Evolutionary conservation across 92 coral and sea anemone species (phyloP).

Genomic region (Muricea muricata): DNA sequence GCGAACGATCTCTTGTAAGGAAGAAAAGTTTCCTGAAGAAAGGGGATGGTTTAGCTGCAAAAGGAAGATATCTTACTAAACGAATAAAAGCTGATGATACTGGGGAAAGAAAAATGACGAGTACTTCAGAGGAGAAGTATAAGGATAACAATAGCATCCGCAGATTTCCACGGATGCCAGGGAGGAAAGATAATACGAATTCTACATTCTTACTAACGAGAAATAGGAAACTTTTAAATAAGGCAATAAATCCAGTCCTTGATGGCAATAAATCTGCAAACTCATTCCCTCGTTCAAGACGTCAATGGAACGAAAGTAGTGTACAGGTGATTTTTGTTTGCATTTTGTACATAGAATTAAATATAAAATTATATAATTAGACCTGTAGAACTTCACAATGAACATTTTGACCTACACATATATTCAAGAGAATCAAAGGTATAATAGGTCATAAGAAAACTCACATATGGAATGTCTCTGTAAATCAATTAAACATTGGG

Average conservation of each 20-base stretch:
- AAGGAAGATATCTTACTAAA: background rate
- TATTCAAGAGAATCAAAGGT: too few relatives aligned
- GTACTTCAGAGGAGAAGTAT: background rate
- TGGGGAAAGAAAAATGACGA: background rate
- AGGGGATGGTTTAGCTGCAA: conserved; percentile 21
- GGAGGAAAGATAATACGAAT: conserved; percentile 72
- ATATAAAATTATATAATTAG: too few relatives aligned
- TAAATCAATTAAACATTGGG: too few relatives aligned
- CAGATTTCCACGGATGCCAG: background rate
- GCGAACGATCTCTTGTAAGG: background rate
- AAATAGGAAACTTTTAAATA: background rate
- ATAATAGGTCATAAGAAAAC: too few relatives aligned
- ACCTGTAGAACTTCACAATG: too few relatives aligned
- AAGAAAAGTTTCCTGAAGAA: conserved; percentile 17
- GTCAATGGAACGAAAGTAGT: conserved; percentile 18
- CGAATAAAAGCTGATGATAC: background rate
- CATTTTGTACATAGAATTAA: too few relatives aligned
- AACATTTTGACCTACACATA: too few relatives aligned
- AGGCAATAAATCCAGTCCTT: background rate
- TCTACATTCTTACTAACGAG: conserved; percentile 71
- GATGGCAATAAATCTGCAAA: background rate
- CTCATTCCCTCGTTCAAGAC: background rate
- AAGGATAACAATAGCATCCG: background rate
- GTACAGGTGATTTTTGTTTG: background rate
- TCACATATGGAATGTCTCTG: too few relatives aligned